These are phyloP conservation scores for Drosophila ustulata DNA, from an alignment of 2,888 invertebrate genomes.

Conservation along the genomic window DNA sequence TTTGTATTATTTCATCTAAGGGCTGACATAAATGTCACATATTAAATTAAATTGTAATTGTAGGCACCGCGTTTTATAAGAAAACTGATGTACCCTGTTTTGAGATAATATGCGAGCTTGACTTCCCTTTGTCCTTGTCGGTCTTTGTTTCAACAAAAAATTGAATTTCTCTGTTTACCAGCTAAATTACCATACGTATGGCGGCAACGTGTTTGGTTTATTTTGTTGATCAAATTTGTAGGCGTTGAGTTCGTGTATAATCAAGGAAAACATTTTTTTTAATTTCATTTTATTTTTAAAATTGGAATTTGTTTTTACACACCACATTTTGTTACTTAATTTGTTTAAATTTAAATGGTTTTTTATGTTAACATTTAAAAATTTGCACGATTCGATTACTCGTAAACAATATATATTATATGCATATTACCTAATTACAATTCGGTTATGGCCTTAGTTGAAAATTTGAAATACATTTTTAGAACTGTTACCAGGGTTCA, in stretches of 20 bases:
- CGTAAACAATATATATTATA: constrained; percentile 46
- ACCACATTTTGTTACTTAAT: constrained; percentile 61
- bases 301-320: constrained; percentile 66
- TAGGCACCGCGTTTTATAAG: background rate
- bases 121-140: constrained; percentile 10
- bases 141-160: constrained; percentile 23
- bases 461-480: constrained; percentile 39
- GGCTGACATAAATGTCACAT: too few species aligned
- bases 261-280: constrained; percentile 57
- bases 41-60: too few species aligned
- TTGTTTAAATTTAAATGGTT: constrained; percentile 40
- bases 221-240: constrained; percentile 38
- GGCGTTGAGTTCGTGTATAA: constrained; percentile 37
- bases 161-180: constrained; percentile 48
- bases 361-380: constrained; percentile 62
- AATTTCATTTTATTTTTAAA: constrained; percentile 66
- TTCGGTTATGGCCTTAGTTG: constrained; percentile 24
- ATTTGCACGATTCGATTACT: constrained; percentile 45
- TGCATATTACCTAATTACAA: constrained; percentile 37
- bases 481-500: constrained; percentile 16
- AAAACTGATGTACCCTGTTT: background rate
- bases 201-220: constrained; percentile 41
- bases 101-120: background rate
- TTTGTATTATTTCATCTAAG: background rate
- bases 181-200: constrained; percentile 57